Evolutionary conservation across 2,797 vertebrate species (phyloP).

Genomic region (Halcyon chelicuti): DNA sequence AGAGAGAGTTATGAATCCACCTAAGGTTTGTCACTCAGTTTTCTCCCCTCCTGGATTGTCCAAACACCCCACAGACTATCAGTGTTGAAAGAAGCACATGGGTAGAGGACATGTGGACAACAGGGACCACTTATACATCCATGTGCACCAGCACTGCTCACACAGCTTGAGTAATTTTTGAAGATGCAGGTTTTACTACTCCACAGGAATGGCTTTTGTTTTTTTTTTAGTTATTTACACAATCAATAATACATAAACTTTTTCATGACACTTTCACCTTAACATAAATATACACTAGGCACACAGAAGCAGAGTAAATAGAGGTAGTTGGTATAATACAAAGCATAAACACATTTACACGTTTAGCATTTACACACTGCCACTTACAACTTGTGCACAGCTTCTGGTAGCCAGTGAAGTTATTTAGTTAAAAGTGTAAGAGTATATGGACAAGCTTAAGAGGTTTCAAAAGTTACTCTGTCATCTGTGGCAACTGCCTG

Average conservation of each 20-base stretch:
- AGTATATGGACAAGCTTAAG: neutral
- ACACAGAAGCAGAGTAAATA: neutral
- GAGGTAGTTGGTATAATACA: neutral
- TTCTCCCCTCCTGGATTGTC: neutral
- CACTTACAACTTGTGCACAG: neutral
- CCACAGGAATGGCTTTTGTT: neutral
- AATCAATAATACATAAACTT: neutral
- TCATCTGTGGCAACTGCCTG: neutral
- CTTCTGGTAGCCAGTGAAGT: neutral
- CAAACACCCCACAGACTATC: neutral
- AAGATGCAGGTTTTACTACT: neutral
- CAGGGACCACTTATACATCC: neutral
- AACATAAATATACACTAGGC: neutral
- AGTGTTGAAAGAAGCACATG: fast-evolving
- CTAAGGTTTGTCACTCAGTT: neutral
- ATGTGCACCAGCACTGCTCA: neutral
- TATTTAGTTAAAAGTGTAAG: neutral
- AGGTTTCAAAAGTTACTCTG: neutral
- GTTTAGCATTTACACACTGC: neutral
- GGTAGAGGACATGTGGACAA: fast-evolving
- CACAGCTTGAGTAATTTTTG: neutral
- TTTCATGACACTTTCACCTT: neutral
- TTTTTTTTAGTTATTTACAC: neutral
- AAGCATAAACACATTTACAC: neutral
- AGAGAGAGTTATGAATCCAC: neutral